Evolutionary conservation across 2,797 vertebrate species (phyloP), one percentile per base, ranked within the genome.

Genomic region (Erethizon dorsatum): DNA sequence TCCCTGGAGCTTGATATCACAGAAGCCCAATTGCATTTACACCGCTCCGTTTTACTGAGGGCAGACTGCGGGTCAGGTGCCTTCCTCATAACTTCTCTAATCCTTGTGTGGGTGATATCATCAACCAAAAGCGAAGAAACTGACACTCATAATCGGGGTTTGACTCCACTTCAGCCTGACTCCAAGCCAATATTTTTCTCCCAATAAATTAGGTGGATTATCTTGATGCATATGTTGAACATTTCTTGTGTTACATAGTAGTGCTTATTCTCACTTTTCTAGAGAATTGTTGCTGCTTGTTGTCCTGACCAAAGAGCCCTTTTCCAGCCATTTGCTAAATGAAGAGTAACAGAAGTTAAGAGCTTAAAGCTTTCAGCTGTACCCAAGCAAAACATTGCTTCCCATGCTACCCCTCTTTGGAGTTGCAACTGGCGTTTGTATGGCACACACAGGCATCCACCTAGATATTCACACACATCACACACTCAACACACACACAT

Each of bases 401-500:
- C 22, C 2, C 6, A 0, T 1, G 28, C 31, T 11, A 61, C 0
- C 5, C 24, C 0, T 1, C 18, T 17, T 20, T 24, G 31, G 57
- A 31, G 73, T 41, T 79, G 22, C 2, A 6, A 9, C 37, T 54
- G 80, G 20, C 31, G 17, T 63, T 59, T 45, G 67, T 37, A 8
- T 69, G n/a, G 67, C 67, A 37, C n/a, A 37, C 67, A 69, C 3
- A 20, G n/a, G 18, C 65, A n/a, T 69, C 67, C n/a, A 20, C n/a
- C 20, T 18, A 22, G n/a, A 20, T 8, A 9, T 5, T 18, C n/a
- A n/a, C 7, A 20, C 67, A 20, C 67, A 10, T 14, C n/a, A 37
- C 26, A 12, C 9, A 12, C n/a, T 37, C 31, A n/a, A 14, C 5
- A n/a, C 31, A n/a, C 63, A 67, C 63, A 67, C 31, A 67, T 12